A percentile compares a stretch with the other conserved stretches of the same genome.
phyloP scores from a whole-genome alignment of 2,888 invertebrate genomes.

The Latheticus oryzae region DNA sequence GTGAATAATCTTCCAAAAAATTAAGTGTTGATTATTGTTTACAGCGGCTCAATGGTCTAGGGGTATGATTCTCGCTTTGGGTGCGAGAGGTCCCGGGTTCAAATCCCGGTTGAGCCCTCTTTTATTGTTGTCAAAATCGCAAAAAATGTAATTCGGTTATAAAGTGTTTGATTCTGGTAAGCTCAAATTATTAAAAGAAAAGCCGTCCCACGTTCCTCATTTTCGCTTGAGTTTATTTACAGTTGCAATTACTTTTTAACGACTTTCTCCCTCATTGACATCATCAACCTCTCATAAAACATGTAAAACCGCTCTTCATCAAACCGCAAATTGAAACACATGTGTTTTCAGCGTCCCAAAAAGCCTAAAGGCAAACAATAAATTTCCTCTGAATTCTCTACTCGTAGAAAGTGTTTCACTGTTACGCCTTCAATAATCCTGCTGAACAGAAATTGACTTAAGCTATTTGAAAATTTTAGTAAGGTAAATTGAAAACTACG shows the following conservation, averaged over 20 bases:
- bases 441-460: not conserved
- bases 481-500: slow-evolving; percentile 3
- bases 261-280: too few relatives aligned
- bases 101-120: slow-evolving; percentile 55
- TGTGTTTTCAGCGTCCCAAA: slow-evolving; percentile 3
- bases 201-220: too few relatives aligned
- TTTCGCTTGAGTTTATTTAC: too few relatives aligned
- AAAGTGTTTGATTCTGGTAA: too few relatives aligned
- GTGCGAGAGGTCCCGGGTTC: slow-evolving; percentile 12
- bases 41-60: slow-evolving; percentile 9
- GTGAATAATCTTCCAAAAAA: too few relatives aligned
- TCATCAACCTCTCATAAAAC: too few relatives aligned
- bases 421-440: too few relatives aligned
- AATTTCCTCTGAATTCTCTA: slow-evolving; percentile 6
- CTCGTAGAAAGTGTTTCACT: not conserved
- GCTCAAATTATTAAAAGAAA: too few relatives aligned
- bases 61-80: slow-evolving; percentile 12
- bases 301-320: slow-evolving; percentile 8
- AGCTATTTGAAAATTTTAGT: slow-evolving; percentile 3
- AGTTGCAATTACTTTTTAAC: too few relatives aligned
- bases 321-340: slow-evolving; percentile 15
- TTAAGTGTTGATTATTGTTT: too few relatives aligned
- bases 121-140: not conserved
- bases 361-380: slow-evolving; percentile 14
- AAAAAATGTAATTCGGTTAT: too few relatives aligned